phyloP scores from a whole-genome alignment of 2,888 invertebrate genomes.

The Trichopoda pennipes region DNA sequence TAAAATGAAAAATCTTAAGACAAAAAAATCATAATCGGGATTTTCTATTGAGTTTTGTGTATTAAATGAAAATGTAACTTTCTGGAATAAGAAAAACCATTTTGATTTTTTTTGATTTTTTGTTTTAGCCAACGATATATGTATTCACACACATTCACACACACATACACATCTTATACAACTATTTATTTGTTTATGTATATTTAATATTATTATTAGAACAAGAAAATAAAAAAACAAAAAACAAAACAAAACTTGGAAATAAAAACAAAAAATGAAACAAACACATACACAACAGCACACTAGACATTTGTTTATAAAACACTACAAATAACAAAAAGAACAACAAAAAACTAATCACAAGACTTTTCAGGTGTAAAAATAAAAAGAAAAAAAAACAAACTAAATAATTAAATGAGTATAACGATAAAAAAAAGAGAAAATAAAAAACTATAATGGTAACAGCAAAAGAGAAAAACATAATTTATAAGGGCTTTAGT shows the following conservation, averaged over 20 bases:
- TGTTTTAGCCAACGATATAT: no score
- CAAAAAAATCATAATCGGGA: no score
- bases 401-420: constrained; percentile 5
- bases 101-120: no score
- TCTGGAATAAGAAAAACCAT: no score
- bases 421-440: constrained; percentile 17
- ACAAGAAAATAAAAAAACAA: constrained; percentile 39
- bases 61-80: no score
- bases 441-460: background rate
- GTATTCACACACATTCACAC: no score
- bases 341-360: constrained; percentile 45
- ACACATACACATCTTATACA: constrained; percentile 17
- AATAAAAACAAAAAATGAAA: constrained; percentile 38
- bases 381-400: background rate
- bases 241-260: constrained; percentile 37
- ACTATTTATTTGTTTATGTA: constrained; percentile 51
- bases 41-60: no score
- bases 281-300: constrained; percentile 26
- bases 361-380: constrained; percentile 68
- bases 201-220: constrained; percentile 36
- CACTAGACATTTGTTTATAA: constrained; percentile 54
- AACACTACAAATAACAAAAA: constrained; percentile 37
- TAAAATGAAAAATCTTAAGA: no score
- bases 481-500: constrained; percentile 60
- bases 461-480: constrained; percentile 13